phyloP scores from a whole-genome alignment of 2,113 vertebrate genomes.

The Passer montanus region DNA sequence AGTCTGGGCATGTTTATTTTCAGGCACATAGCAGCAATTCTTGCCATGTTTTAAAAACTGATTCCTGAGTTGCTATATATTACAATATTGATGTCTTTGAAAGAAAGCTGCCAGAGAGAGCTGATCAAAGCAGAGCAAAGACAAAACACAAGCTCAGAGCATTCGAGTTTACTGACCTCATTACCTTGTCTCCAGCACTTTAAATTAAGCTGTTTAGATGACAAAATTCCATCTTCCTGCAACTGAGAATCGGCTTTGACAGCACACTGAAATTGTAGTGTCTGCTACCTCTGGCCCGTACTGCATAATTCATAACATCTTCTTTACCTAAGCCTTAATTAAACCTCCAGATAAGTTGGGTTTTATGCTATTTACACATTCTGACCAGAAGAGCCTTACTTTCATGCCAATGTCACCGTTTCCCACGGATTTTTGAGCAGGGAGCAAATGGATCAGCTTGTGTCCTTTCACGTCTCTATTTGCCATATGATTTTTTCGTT shows the following conservation, averaged over 20 bases:
- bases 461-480: slow-evolving; percentile 27
- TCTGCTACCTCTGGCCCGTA: neutral
- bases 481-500: neutral
- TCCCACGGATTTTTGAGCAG: neutral
- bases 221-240: neutral
- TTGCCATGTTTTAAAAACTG: neutral
- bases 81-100: neutral
- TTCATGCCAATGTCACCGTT: neutral
- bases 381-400: neutral
- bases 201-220: neutral
- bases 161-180: neutral
- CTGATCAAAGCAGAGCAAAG: neutral
- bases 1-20: neutral
- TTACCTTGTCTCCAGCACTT: neutral
- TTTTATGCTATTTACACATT: neutral
- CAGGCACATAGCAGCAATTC: neutral
- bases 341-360: neutral
- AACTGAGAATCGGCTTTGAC: neutral
- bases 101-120: neutral
- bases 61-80: neutral
- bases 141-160: neutral
- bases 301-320: neutral
- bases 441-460: neutral
- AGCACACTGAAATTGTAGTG: neutral
- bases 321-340: neutral